phyloP scores from a whole-genome alignment of 2,888 invertebrate genomes.

The Drosophila nigricruria region DNA sequence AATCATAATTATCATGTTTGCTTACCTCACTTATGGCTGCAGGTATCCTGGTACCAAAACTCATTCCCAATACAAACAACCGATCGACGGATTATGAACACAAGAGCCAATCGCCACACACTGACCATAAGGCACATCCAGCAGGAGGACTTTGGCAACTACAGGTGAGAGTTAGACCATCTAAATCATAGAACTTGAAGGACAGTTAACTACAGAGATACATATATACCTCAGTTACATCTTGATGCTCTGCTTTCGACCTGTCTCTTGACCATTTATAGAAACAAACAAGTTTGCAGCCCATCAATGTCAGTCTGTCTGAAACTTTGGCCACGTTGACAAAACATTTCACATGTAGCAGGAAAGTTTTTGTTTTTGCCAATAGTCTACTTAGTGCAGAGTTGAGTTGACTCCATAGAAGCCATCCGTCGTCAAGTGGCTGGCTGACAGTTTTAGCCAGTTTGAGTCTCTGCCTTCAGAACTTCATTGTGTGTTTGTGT shows the following conservation, averaged over 20 bases:
- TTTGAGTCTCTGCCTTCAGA: neutral
- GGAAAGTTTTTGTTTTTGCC: slow-evolving; percentile 68
- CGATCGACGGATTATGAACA: slow-evolving; percentile 90
- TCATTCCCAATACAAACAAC: slow-evolving; percentile 89
- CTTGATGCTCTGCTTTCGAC: slow-evolving; percentile 8
- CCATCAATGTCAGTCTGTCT: slow-evolving; percentile 84
- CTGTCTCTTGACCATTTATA: slow-evolving; percentile 53
- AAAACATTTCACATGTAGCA: slow-evolving; percentile 71
- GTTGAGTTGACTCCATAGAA: slow-evolving; percentile 26
- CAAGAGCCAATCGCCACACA: slow-evolving; percentile 89
- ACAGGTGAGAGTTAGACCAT: slow-evolving; percentile 86
- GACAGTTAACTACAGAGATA: neutral
- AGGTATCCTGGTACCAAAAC: slow-evolving; percentile 91
- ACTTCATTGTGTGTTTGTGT: neutral
- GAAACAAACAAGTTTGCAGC: slow-evolving; percentile 73
- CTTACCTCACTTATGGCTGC: slow-evolving; percentile 50
- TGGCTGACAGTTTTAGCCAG: slow-evolving; percentile 3
- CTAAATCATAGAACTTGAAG: slow-evolving; percentile 18
- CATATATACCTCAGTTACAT: neutral
- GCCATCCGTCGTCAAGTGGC: slow-evolving; percentile 25
- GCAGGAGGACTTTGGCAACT: slow-evolving; percentile 90
- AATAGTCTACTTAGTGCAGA: slow-evolving; percentile 19
- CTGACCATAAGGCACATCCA: slow-evolving; percentile 89
- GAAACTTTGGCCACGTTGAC: slow-evolving; percentile 81
- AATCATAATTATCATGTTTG: neutral